Percentiles rank a stretch among this genome's conserved stretches.
Conservation (phyloP, 1,140 invertebrate species). For the Battus philenor region DNA sequence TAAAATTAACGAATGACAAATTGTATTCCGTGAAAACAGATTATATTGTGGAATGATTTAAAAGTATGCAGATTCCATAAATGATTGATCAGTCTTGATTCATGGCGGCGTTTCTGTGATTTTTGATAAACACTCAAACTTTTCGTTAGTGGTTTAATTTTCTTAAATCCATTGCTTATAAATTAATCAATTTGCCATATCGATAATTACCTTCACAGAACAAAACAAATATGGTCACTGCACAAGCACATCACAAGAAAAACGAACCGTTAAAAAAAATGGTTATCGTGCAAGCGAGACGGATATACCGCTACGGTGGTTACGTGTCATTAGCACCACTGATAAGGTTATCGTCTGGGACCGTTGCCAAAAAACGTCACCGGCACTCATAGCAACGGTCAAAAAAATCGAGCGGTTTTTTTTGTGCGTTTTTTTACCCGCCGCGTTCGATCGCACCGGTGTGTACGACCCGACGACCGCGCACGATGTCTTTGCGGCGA, state of each 20-base stretch:
- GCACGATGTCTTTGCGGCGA: slow-evolving; percentile 51
- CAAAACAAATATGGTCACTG: slow-evolving; percentile 32
- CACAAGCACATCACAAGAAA: slow-evolving; percentile 36
- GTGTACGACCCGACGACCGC: slow-evolving; percentile 38
- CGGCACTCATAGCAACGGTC: slow-evolving; percentile 22
- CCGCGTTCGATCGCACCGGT: slow-evolving; percentile 19
- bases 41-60: too few species aligned
- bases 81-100: too few species aligned
- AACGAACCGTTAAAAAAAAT: slow-evolving; percentile 43
- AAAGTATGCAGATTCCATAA: too few species aligned
- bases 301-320: slow-evolving; percentile 26
- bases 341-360: slow-evolving; percentile 36
- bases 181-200: slow-evolving; percentile 6
- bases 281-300: slow-evolving; percentile 28
- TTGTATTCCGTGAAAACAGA: too few species aligned
- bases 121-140: too few species aligned
- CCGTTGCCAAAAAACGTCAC: slow-evolving; percentile 22
- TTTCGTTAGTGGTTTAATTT: not conserved
- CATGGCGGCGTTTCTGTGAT: too few species aligned
- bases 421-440: slow-evolving; percentile 30
- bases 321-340: slow-evolving; percentile 26
- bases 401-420: too few species aligned
- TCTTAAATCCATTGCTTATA: not conserved
- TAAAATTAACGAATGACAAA: too few species aligned
- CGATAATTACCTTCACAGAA: slow-evolving; percentile 48